Conservation (phyloP, 35 echinoderm and acorn worm species). For the Patiria miniata region DNA sequence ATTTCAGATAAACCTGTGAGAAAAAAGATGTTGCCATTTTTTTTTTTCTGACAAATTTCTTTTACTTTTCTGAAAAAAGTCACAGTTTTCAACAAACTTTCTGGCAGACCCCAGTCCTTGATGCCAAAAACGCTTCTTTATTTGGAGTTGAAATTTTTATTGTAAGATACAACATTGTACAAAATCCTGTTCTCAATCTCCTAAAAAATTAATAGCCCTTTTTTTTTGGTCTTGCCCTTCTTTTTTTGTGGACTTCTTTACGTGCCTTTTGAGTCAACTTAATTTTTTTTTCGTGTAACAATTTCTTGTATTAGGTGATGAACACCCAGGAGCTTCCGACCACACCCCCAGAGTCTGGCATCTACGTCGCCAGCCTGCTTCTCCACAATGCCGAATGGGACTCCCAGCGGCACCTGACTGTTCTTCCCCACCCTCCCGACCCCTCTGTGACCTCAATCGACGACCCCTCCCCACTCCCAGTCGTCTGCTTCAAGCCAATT, state of each 20-base stretch:
- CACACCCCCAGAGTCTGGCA: constrained; percentile 48
- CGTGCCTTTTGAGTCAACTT: not conserved
- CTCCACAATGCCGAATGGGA: constrained; percentile 91
- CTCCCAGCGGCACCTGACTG: constrained; percentile 38
- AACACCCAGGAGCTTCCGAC: constrained; percentile 23
- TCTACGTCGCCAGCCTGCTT: constrained; percentile 67
- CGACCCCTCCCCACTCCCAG: constrained; percentile 45
- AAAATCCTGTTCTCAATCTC: too few species aligned
- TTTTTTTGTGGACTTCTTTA: too few species aligned
- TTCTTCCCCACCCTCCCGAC: not conserved
- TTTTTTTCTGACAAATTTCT: not conserved
- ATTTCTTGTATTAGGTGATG: not conserved
- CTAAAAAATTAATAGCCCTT: too few species aligned
- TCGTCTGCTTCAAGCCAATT: constrained; percentile 79
- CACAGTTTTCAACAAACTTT: too few species aligned
- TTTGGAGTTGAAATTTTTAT: too few species aligned
- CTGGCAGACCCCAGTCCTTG: too few species aligned
- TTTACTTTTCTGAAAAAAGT: not conserved
- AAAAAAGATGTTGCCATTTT: too few species aligned
- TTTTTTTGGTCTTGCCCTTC: too few species aligned
- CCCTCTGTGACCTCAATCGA: not conserved
- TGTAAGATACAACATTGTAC: too few species aligned
- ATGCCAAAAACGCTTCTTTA: too few species aligned
- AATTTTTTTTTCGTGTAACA: not conserved
- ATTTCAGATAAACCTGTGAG: not conserved